These are phyloP conservation scores for Aphaenogaster floridana DNA, from an alignment of 1,140 invertebrate genomes.

Conservation along the genomic window DNA sequence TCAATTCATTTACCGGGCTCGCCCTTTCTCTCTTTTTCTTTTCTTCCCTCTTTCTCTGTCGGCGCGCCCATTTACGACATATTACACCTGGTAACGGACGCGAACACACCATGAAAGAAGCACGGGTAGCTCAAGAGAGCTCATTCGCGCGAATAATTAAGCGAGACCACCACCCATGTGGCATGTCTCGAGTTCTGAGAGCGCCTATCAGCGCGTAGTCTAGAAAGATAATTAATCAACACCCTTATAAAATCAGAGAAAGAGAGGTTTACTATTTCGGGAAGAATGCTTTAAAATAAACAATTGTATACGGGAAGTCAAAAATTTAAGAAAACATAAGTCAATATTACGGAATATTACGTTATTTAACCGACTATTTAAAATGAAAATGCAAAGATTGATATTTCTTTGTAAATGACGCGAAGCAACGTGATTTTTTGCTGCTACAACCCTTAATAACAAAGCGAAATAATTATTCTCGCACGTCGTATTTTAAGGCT, in stretches of 20 bases:
- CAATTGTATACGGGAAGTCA: neutral
- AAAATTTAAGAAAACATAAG: neutral
- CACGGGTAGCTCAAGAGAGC: constrained; percentile 29
- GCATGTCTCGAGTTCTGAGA: constrained; percentile 35
- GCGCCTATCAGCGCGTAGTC: constrained; percentile 18
- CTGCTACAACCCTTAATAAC: neutral
- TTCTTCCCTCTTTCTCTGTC: constrained; percentile 9
- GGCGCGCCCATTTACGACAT: constrained; percentile 41
- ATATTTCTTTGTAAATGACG: constrained; percentile 24
- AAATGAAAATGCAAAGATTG: neutral
- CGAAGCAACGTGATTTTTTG: constrained; percentile 2
- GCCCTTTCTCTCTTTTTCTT: neutral
- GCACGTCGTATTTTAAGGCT: constrained; percentile 9
- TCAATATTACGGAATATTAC: neutral
- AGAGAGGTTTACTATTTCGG: neutral
- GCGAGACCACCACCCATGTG: constrained; percentile 63
- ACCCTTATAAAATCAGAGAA: constrained; percentile 1
- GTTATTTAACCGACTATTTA: neutral
- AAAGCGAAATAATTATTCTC: neutral
- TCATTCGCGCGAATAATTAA: constrained; percentile 67
- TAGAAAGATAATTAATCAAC: constrained; percentile 67
- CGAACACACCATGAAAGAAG: constrained; percentile 2
- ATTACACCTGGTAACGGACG: constrained; percentile 51
- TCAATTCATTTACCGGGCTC: constrained; percentile 42
- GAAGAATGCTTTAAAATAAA: constrained; percentile 16